phyloP scores from a whole-genome alignment of 2,113 vertebrate genomes.

The Mustelus asterias region DNA sequence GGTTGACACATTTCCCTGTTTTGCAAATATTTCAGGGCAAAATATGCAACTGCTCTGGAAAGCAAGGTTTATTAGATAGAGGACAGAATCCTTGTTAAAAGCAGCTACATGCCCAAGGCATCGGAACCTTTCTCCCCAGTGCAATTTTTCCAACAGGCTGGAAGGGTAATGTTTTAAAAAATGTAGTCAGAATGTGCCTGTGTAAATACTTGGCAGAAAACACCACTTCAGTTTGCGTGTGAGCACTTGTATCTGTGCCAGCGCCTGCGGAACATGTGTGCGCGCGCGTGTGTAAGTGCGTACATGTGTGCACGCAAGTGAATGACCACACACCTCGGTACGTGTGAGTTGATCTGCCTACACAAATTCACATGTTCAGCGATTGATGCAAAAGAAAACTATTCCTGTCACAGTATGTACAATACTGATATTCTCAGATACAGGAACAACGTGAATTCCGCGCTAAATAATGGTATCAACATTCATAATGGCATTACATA shows the following conservation, averaged over 20 bases:
- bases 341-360: not conserved
- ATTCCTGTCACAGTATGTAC: not conserved
- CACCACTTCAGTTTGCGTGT: not conserved
- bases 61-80: not conserved
- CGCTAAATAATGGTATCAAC: too few relatives aligned
- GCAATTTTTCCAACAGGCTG: not conserved
- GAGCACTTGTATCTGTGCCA: not conserved
- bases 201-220: slow-evolving; percentile 5
- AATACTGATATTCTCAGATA: not conserved
- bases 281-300: not conserved
- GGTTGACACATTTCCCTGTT: not conserved
- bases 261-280: not conserved
- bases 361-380: not conserved
- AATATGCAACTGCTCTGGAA: not conserved
- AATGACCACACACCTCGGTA: not conserved
- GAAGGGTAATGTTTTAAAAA: not conserved
- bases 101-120: not conserved
- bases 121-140: not conserved
- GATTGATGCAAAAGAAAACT: not conserved
- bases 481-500: not conserved
- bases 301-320: not conserved
- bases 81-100: not conserved
- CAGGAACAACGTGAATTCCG: not conserved
- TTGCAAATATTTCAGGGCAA: slow-evolving; percentile 7
- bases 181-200: not conserved